phyloP scores from a whole-genome alignment of 2,113 vertebrate species.

The Phylloscopus whistleri region DNA sequence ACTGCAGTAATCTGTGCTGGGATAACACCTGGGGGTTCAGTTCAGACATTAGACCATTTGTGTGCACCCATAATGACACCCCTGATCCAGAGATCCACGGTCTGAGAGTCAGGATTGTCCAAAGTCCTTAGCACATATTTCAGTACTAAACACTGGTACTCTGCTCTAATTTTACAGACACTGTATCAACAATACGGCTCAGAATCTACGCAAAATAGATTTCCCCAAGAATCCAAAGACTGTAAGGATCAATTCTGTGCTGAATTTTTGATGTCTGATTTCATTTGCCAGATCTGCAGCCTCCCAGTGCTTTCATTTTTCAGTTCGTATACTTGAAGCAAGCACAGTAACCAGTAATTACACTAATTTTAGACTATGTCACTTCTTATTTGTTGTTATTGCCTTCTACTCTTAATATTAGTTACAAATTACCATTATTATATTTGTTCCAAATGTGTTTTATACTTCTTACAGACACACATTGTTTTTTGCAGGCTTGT shows the following conservation, averaged over 20 bases:
- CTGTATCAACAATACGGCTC: not conserved
- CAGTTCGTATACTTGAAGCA: not conserved
- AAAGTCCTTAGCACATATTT: not conserved
- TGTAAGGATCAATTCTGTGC: not conserved
- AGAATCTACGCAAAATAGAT: not conserved
- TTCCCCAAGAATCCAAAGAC: not conserved
- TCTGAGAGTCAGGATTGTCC: not conserved
- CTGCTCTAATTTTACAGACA: not conserved
- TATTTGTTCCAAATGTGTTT: not conserved
- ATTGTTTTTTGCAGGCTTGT: not conserved
- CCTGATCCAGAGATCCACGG: not conserved
- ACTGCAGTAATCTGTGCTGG: not conserved
- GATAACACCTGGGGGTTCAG: not conserved
- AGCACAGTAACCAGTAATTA: not conserved
- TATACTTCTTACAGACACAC: not conserved
- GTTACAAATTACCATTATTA: not conserved
- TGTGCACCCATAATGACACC: not conserved
- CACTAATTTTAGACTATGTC: not conserved
- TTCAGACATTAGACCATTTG: not conserved
- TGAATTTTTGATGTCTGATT: not conserved
- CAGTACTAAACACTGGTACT: not conserved
- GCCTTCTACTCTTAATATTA: not conserved
- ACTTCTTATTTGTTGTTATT: not conserved
- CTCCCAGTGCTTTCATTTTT: not conserved
- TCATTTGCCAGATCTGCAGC: not conserved